Base-by-base conservation (phyloP, 2,113 vertebrate genomes). In the Actenoides lindsayi region DNA sequence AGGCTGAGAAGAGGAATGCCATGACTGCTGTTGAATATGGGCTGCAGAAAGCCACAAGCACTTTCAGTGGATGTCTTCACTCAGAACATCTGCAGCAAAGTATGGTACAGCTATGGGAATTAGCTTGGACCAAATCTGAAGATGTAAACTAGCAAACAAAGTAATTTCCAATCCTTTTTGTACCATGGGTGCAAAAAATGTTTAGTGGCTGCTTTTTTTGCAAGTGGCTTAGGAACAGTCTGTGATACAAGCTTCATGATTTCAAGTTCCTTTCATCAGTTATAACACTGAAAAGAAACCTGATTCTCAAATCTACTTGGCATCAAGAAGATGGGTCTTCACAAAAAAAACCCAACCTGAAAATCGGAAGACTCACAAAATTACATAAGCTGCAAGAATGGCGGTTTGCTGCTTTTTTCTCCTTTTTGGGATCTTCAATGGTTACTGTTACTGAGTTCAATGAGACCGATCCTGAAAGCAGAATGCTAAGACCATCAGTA, bases 1-100 rank as follows among this genome's bases (percentile, higher is more conserved):
- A 92, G 48, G 73, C 51, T 84, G 83, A 73, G 57, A 76, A 69
- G 65, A 92, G 28, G 77, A 95, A 92, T 92, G 83, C 65, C 77
- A 53, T 33, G 74, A 37, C 44, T 71, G 48, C 53, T 65, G 81
- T 37, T n/a, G 64, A 77, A 70, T 39, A 75, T 0, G 10, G 57
- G 69, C 69, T 87, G 67, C 80, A 91, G 76, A 90, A 96, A 92
- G 62, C 77, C 83, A 82, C 56, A 86, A 28, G 88, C 33, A 31
- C 62, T 87, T 82, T 23, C 60, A 44, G 65, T 4, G 3, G 42
- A 87, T 90, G 91, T 80, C 65, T 94, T 84, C 78, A 82, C 62
- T 93, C 69, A n/a, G 65, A 91, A 59, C 35, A 75, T 89, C 81
- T 93, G 50, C 57, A 87, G 42, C 31, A 71, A 78, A 25, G 60